Evolutionary conservation across 2,113 vertebrate species (phyloP), one percentile per base, ranked within the genome.

Genomic region (Cephalophus harveyi): DNA sequence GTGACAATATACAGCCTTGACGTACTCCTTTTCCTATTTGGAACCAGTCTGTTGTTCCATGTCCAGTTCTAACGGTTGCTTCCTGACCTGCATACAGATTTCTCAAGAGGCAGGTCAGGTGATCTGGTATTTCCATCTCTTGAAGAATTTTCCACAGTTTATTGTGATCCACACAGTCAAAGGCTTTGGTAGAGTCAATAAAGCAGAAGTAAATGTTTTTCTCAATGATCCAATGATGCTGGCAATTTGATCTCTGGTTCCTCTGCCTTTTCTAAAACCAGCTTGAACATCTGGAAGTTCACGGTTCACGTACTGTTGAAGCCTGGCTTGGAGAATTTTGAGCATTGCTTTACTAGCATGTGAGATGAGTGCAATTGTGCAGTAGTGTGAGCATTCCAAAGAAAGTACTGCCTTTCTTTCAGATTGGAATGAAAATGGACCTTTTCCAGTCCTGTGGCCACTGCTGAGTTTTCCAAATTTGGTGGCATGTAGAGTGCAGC

Each of bases 301-400:
- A n/a, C 16, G 1, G 62, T 17, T 64, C 16, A 64, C 0, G 2
- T 64, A 17, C 2, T n/a, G 3, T 1, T 64, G 62, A 64, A 64
- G 30, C 1, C 62, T n/a, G 62, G 62, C 30, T n/a, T 64, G 15
- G 15, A n/a, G 62, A n/a, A 64, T n/a, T 64, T 64, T 64, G 62
- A 64, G 33, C 33, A 64, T 64, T 64, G n/a, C 7, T 19, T 64
- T 64, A n/a, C 62, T 4, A 64, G 16, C 6, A 3, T 64, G 2
- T n/a, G 33, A 67, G 33, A 19, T 67, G 33, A n/a, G 7, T 67
- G 2, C 62, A n/a, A 19, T 19, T 67, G 16, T n/a, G 62, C 0
- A 2, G 8, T 67, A n/a, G 62, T 67, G 19, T 67, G 33, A 67
- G 16, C 33, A 67, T 67, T 67, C 62, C 33, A 40, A 40, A 40